Evolutionary conservation across 2,888 invertebrate species (phyloP).

Genomic region (Cistogaster globosa): DNA sequence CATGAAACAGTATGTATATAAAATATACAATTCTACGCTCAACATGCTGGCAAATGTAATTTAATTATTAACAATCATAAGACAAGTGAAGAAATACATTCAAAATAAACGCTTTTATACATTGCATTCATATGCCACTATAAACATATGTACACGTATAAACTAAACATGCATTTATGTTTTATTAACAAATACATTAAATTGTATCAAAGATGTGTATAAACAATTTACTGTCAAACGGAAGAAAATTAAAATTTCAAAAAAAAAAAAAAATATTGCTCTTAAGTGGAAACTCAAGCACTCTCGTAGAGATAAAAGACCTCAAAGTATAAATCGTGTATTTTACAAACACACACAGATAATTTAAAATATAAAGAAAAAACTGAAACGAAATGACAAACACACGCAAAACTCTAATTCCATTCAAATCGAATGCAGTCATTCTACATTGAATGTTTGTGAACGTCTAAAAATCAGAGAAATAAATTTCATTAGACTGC

Average conservation of each 20-base stretch:
- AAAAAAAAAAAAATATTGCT: too few species aligned
- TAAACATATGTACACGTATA: not conserved
- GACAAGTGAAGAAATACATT: slow-evolving; percentile 48
- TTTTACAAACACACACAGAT: slow-evolving; percentile 36
- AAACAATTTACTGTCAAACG: too few species aligned
- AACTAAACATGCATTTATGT: not conserved
- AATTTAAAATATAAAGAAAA: not conserved
- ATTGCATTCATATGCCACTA: not conserved
- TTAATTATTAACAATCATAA: slow-evolving; percentile 70
- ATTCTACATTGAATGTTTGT: slow-evolving; percentile 53
- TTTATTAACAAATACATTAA: slow-evolving; percentile 32
- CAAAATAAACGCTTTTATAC: not conserved
- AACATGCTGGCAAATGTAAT: slow-evolving; percentile 67
- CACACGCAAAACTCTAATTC: slow-evolving; percentile 27
- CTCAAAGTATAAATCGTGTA: slow-evolving; percentile 50
- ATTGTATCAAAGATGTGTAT: slow-evolving; percentile 12
- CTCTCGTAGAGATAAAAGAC: slow-evolving; percentile 7
- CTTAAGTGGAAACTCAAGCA: slow-evolving; percentile 1
- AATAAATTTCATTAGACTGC: slow-evolving; percentile 67
- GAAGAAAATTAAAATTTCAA: not conserved
- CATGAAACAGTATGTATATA: slow-evolving; percentile 65
- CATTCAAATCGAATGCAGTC: slow-evolving; percentile 53
- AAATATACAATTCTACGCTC: slow-evolving; percentile 42
- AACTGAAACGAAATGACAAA: slow-evolving; percentile 28
- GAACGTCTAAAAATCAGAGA: slow-evolving; percentile 53